These are phyloP conservation scores for Halichondria panicea DNA, from an alignment of 37 sponge, comb jelly and placozoan genomes.

Conservation along the genomic window DNA sequence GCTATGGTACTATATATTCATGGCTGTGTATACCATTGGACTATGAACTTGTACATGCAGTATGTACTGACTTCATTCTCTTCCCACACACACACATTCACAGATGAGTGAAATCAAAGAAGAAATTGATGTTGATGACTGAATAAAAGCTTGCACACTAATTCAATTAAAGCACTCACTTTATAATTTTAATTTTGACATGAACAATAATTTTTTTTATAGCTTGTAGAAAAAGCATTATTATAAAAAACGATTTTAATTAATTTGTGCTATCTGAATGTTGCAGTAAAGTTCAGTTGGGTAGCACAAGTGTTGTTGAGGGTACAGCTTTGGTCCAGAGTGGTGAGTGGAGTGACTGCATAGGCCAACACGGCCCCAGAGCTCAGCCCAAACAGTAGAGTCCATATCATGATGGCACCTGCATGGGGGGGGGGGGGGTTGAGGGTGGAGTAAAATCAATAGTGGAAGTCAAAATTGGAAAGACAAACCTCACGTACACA, in stretches of 20 bases:
- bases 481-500: neutral
- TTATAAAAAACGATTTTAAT: too few species aligned
- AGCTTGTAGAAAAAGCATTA: too few species aligned
- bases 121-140: conserved; percentile 41
- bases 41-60: neutral
- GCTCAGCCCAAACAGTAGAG: conserved; percentile 52
- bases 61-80: neutral
- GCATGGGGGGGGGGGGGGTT: neutral
- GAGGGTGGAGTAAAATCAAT: too few species aligned
- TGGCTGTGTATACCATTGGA: too few species aligned
- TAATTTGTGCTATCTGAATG: too few species aligned
- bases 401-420: conserved; percentile 70
- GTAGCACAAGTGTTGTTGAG: too few species aligned
- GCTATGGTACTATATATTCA: too few species aligned
- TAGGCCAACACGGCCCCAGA: conserved; percentile 61
- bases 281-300: too few species aligned
- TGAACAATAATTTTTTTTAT: too few species aligned
- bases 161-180: too few species aligned
- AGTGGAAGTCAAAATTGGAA: neutral
- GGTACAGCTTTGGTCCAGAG: conserved; percentile 1
- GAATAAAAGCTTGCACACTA: neutral
- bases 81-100: neutral
- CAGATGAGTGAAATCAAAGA: conserved; percentile 24
- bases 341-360: conserved; percentile 68
- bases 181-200: too few species aligned